These are phyloP conservation scores for Drosophila rufa DNA, from an alignment of 1,140 invertebrate genomes.

Conservation along the genomic window DNA sequence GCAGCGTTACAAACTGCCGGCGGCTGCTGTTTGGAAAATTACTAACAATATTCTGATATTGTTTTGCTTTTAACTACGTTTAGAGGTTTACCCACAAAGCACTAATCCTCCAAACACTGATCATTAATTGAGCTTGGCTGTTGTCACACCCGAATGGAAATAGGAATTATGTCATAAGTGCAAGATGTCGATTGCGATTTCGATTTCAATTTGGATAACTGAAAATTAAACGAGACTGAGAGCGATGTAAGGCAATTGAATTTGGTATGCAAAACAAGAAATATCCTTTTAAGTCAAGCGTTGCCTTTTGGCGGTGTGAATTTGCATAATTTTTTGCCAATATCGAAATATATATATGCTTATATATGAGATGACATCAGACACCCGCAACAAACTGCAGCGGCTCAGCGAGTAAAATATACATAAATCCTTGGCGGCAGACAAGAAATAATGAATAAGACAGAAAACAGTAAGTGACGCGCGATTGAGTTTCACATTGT, in stretches of 20 bases:
- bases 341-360: neutral
- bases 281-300: conserved; percentile 73
- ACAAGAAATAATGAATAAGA: conserved; percentile 79
- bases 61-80: conserved; percentile 30
- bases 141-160: conserved; percentile 30
- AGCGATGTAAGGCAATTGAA: conserved; percentile 24
- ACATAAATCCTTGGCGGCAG: conserved; percentile 74
- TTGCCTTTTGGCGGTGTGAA: conserved; percentile 16
- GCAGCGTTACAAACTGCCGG: conserved; percentile 72
- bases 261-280: conserved; percentile 55
- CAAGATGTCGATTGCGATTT: conserved; percentile 40
- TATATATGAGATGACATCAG: conserved; percentile 64
- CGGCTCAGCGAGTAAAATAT: conserved; percentile 39
- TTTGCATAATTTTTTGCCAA: conserved; percentile 60
- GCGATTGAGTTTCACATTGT: conserved; percentile 83
- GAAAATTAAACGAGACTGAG: conserved; percentile 16
- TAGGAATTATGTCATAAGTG: conserved; percentile 73
- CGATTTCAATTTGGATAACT: conserved; percentile 14
- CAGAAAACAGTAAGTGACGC: conserved; percentile 74
- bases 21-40: conserved; percentile 60
- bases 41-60: conserved; percentile 45
- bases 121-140: conserved; percentile 50
- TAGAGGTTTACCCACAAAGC: conserved; percentile 67
- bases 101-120: neutral
- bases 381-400: conserved; percentile 68